phyloP scores from a whole-genome alignment of 1,140 invertebrate species.

The Solen grandis region DNA sequence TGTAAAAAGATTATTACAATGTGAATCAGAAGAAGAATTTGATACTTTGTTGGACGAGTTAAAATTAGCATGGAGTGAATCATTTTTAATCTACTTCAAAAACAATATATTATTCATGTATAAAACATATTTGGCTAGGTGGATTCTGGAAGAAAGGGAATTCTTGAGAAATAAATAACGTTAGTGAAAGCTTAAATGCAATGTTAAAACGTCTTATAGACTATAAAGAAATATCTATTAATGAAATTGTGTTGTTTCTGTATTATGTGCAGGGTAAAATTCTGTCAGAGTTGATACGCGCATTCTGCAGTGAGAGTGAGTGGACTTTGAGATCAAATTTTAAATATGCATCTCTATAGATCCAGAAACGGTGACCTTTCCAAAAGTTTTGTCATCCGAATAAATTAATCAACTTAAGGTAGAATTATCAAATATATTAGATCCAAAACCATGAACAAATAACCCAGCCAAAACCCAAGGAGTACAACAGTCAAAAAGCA shows the following conservation, averaged over 20 bases:
- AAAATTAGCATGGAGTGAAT: constrained; percentile 1
- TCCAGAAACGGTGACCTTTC: too few species aligned
- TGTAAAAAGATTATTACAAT: constrained; percentile 32
- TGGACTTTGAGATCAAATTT: too few species aligned
- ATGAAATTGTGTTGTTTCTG: constrained; percentile 18
- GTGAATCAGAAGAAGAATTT: constrained; percentile 7
- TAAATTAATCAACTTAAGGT: constrained; percentile 32
- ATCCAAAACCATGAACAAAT: too few species aligned
- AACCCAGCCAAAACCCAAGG: too few species aligned
- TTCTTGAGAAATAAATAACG: constrained; percentile 12
- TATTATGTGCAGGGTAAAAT: constrained; percentile 25
- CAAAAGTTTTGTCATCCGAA: too few species aligned
- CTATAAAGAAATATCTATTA: constrained; percentile 20
- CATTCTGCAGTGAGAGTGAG: too few species aligned
- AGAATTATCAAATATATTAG: constrained; percentile 11
- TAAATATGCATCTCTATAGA: too few species aligned
- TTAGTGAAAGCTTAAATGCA: too few species aligned
- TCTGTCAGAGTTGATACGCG: constrained; percentile 8
- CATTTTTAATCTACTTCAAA: constrained; percentile 20
- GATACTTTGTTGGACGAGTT: constrained; percentile 7
- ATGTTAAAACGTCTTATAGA: constrained; percentile 26
- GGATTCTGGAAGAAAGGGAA: constrained; percentile 27
- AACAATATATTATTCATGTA: neutral
- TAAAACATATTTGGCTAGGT: neutral
- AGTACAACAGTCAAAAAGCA: too few species aligned